Evolutionary conservation across 2,888 invertebrate species (phyloP), one percentile per base, ranked within the genome.

Genomic region (Hipparchia semele): DNA sequence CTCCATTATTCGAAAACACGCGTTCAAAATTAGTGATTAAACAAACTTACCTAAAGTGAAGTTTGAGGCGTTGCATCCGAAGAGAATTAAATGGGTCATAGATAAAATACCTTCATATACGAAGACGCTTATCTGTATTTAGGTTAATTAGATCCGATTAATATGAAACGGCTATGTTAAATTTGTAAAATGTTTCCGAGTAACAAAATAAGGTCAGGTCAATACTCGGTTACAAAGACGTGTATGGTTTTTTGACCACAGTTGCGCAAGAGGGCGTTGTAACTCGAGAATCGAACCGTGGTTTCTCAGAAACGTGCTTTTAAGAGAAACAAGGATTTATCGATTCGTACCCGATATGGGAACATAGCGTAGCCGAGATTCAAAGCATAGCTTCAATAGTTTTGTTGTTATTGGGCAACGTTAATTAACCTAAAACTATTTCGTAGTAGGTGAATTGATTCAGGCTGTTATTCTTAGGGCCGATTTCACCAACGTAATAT

Each of bases 251-350:
- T 79, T 79, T 80, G 81, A 85, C 80, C 80, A 78, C 78, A 82
- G 89, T 92, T 92, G 90, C 88, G 90, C 87, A 92, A 92, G 83
- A 84, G 84, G 84, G 84, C 84, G 85, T 84, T 87, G 90, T 85
- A 90, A 90, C 86, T 83, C 85, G 86, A 90, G 86, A 82, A 84
- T 79, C 78, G 75, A 78, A 79, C 79, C 77, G 83, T 81, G 83
- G 79, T 84, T 92, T 93, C 93, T 81, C 59, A 90, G 92, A 93
- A 93, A 91, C 92, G 93, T 93, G 93, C 91, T 86, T 85, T 80
- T 82, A 85, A 89, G 87, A 91, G 90, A 91, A 93, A 93, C 92
- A 92, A 80, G 80, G 84, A 85, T 90, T 90, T 88, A 90, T 90
- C 88, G 90, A 89, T 89, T 83, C 78, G 82, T 87, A 89, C 84